These are phyloP conservation scores for Nymphalis urticae DNA, from an alignment of 2,888 invertebrate species.

Conservation along the genomic window DNA sequence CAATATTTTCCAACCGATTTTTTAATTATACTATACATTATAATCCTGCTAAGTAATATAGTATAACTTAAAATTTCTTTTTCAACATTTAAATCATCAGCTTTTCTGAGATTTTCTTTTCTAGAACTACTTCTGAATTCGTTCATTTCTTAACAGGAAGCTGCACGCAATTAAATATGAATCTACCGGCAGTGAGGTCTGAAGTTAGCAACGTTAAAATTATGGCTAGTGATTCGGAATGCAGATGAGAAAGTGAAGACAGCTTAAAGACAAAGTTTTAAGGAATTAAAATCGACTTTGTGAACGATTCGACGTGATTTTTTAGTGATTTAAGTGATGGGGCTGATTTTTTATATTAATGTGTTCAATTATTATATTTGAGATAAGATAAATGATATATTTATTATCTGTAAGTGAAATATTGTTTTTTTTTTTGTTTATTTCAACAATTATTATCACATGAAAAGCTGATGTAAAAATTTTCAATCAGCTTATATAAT, in stretches of 20 bases:
- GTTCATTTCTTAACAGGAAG: constrained; percentile 21
- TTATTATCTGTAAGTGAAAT: no score
- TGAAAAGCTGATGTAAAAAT: no score
- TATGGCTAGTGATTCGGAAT: constrained; percentile 15
- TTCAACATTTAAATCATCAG: no score
- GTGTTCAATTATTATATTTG: no score
- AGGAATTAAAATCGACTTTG: neutral
- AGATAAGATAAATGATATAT: no score
- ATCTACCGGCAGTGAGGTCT: constrained; percentile 14
- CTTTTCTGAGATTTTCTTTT: neutral
- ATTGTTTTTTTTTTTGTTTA: no score
- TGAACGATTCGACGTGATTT: neutral
- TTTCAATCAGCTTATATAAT: no score
- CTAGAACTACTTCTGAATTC: neutral
- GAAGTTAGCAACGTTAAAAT: constrained; percentile 21
- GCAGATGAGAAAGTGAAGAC: constrained; percentile 32
- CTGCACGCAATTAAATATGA: constrained; percentile 26
- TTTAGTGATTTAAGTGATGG: no score
- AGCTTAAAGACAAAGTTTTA: constrained; percentile 13
- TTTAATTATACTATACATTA: no score
- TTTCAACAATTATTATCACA: no score
- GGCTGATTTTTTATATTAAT: no score
- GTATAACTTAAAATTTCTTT: neutral
- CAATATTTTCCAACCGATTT: no score
- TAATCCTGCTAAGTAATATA: neutral